These are phyloP conservation scores for Drosophila quadrilineata DNA, from an alignment of 1,140 invertebrate genomes.

Conservation along the genomic window DNA sequence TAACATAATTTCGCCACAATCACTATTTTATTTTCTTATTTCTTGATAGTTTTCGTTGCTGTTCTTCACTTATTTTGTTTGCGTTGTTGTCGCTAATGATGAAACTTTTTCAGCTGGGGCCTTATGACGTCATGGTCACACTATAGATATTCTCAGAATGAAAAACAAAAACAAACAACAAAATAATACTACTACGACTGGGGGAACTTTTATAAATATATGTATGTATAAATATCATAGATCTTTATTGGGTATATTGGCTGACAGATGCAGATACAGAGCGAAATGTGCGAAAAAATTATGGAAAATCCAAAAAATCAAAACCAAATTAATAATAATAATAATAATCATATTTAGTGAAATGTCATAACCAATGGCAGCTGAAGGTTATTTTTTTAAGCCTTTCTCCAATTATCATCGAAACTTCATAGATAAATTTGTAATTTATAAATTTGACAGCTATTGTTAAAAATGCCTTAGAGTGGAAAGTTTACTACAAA, in stretches of 20 bases:
- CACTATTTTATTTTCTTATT: conserved; percentile 9
- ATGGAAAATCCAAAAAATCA: conserved; percentile 1
- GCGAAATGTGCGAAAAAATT: background rate
- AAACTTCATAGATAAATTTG: conserved; percentile 1
- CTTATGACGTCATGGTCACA: conserved; percentile 31
- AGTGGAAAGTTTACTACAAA: no score
- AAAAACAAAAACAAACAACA: conserved; percentile 23
- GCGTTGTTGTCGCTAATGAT: conserved; percentile 17
- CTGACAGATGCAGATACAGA: background rate
- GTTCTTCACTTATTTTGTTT: conserved; percentile 10
- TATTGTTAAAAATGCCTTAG: no score
- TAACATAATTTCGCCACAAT: conserved; percentile 12
- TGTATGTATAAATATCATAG: background rate
- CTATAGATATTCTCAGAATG: conserved; percentile 22
- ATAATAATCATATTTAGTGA: no score
- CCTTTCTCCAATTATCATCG: background rate
- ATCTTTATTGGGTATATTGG: conserved; percentile 7
- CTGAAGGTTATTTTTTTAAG: background rate
- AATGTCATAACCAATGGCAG: conserved; percentile 8
- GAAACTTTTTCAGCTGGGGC: conserved; percentile 25
- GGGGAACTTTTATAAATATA: background rate
- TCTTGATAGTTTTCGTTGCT: conserved; percentile 16
- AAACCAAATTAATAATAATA: background rate
- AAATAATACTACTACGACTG: background rate
- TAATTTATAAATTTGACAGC: conserved; percentile 1